These are phyloP conservation scores for Ceyx margarethae DNA, from an alignment of 2,113 vertebrate species.

Conservation along the genomic window DNA sequence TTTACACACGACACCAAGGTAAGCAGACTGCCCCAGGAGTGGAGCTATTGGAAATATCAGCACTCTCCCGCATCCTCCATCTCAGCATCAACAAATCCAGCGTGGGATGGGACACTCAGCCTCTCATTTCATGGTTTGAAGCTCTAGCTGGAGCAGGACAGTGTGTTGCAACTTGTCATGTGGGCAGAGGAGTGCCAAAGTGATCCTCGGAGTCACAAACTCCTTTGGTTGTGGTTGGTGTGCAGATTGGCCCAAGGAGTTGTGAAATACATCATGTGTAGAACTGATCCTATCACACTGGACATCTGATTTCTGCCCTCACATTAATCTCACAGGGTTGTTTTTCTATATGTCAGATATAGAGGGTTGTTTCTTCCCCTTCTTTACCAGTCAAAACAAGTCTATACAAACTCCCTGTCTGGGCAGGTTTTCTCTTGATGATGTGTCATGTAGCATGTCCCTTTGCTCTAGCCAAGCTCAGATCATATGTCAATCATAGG, in stretches of 20 bases:
- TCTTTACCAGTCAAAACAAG: constrained; percentile 40
- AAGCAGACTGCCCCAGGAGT: neutral
- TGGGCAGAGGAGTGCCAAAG: neutral
- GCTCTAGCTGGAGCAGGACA: neutral
- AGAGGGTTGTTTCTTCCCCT: neutral
- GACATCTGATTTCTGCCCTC: neutral
- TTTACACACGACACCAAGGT: neutral
- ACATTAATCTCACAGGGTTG: neutral
- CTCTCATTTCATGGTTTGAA: neutral
- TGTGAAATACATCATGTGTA: neutral
- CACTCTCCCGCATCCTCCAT: neutral
- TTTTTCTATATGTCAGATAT: neutral
- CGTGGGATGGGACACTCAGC: neutral
- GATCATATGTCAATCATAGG: constrained; percentile 57
- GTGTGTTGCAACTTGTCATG: neutral
- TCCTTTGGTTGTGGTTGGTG: neutral
- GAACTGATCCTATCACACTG: neutral
- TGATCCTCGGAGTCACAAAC: neutral
- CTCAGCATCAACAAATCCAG: neutral
- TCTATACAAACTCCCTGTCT: constrained; percentile 21
- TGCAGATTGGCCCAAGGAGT: neutral
- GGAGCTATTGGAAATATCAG: neutral
- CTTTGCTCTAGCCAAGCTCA: constrained; percentile 29
- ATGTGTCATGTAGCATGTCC: constrained; percentile 55
- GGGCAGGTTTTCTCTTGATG: constrained; percentile 25